A percentile compares a stretch with the other conserved stretches of the same genome.
Conservation (phyloP, 2,797 vertebrate genomes). For the Pterois miles region DNA sequence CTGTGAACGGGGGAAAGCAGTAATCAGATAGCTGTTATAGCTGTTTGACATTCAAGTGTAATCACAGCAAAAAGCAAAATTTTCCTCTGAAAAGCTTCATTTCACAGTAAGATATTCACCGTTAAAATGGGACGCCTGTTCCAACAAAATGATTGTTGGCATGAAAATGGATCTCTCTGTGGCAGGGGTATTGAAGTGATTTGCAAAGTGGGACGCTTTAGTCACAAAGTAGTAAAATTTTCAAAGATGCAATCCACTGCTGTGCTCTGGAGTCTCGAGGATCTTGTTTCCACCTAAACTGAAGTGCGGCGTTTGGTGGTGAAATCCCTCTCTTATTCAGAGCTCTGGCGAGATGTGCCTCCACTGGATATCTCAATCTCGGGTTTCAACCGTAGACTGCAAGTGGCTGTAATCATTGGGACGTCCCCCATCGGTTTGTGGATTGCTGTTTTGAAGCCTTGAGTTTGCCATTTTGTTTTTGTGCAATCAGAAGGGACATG, state of each 20-base stretch:
- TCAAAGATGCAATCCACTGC: slow-evolving; percentile 36
- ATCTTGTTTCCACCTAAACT: slow-evolving; percentile 20
- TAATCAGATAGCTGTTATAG: slow-evolving; percentile 28
- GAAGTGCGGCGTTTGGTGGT: slow-evolving; percentile 1
- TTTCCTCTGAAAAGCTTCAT: slow-evolving; percentile 41
- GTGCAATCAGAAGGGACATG: no score
- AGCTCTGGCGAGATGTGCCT: neutral
- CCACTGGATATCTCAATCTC: neutral
- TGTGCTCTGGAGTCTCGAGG: slow-evolving; percentile 22
- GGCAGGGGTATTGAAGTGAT: slow-evolving; percentile 47
- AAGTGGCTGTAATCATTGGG: no score
- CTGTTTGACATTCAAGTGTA: slow-evolving; percentile 47
- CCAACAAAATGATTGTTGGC: slow-evolving; percentile 36
- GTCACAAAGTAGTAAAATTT: slow-evolving; percentile 37
- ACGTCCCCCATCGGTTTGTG: no score
- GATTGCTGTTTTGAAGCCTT: no score
- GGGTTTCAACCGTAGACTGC: neutral
- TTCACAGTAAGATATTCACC: slow-evolving; percentile 35
- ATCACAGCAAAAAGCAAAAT: slow-evolving; percentile 31
- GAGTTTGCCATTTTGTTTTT: no score
- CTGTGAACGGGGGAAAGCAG: neutral
- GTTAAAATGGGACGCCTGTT: slow-evolving; percentile 37
- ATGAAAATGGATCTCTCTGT: slow-evolving; percentile 32
- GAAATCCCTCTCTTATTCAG: slow-evolving; percentile 6
- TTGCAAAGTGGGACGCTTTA: slow-evolving; percentile 49